Base-by-base conservation (phyloP, 2,888 invertebrate species). In the Tenodera sinensis region DNA sequence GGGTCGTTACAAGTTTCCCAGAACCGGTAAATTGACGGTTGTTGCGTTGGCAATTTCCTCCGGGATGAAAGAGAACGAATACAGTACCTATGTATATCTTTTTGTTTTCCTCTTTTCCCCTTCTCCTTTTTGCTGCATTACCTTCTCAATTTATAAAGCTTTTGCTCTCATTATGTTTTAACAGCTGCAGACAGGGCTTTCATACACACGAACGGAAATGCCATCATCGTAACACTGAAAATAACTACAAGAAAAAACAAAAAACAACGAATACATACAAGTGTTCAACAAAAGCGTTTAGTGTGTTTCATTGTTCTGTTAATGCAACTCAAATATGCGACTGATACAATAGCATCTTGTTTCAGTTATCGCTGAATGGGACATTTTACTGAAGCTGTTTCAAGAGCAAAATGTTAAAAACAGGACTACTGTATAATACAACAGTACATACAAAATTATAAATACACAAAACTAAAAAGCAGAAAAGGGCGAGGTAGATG, bases 11-110 rank as follows among this genome's bases (percentile, higher is more conserved):
- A n/a, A 27, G 71, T 85, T 88, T 88, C 88, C 85, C 42, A 85
- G 88, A 88, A 88, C 25, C 85, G 14, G 88, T 81, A 88, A 88
- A 88, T 85, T 88, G 88, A 25, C 81, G 88, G 88, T 87, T 28
- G 82, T 87, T 87, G 87, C 42, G 54, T 71, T 71, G 54, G 82
- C 87, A 87, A 30, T 82, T 82, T 87, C 87, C 82, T 82, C 82
- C 82, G 28, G 27, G 71, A 71, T 71, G 54, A 71, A 71, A 71
- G 54, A 71, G 54, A 25, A 71, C 15, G 54, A 25, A 71, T 71
- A 71, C 6, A 42, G 42, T 42, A 42, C 42, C 42, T 42, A 42
- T 42, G 42, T 71, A 20, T 71, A 71, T 71, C 54, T 71, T 71
- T 71, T 71, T 71, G 54, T 71, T 71, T 20, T 71, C 54, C 20